phyloP scores from a whole-genome alignment of 2,888 invertebrate species.

The Cheilosia vulpina region DNA sequence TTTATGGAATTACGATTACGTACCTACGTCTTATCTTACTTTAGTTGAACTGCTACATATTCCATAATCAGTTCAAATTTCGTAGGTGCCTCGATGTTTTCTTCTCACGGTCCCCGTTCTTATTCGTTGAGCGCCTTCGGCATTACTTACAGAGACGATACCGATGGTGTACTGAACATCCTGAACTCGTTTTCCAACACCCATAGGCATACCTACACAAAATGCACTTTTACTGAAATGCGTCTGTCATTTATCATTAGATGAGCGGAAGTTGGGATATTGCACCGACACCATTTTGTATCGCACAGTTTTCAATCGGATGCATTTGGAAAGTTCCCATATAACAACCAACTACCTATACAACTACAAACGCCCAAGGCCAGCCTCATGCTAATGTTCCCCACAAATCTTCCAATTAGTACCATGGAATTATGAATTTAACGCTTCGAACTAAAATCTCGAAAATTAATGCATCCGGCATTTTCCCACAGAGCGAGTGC shows the following conservation, averaged over 20 bases:
- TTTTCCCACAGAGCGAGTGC: conserved; percentile 35
- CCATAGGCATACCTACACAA: too few species aligned
- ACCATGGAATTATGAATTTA: conserved; percentile 71
- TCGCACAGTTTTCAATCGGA: neutral
- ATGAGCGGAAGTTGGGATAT: conserved; percentile 22
- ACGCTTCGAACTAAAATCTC: conserved; percentile 54
- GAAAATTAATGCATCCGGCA: conserved; percentile 46
- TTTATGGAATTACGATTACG: too few species aligned
- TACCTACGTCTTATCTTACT: too few species aligned
- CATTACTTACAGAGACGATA: too few species aligned
- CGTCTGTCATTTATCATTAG: conserved; percentile 19
- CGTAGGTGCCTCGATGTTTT: neutral
- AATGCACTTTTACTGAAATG: neutral
- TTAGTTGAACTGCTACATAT: too few species aligned
- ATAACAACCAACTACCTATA: neutral
- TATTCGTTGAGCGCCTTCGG: too few species aligned
- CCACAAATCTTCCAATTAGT: conserved; percentile 63
- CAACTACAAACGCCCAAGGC: conserved; percentile 28
- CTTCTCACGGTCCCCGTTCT: too few species aligned
- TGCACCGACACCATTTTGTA: neutral
- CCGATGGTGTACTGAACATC: too few species aligned
- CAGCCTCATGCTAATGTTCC: conserved; percentile 32
- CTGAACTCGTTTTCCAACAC: too few species aligned
- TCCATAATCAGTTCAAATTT: too few species aligned
- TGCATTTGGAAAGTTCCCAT: conserved; percentile 30